These are phyloP conservation scores for Sebastes dallii DNA, from an alignment of 2,797 vertebrate genomes.

Conservation along the genomic window DNA sequence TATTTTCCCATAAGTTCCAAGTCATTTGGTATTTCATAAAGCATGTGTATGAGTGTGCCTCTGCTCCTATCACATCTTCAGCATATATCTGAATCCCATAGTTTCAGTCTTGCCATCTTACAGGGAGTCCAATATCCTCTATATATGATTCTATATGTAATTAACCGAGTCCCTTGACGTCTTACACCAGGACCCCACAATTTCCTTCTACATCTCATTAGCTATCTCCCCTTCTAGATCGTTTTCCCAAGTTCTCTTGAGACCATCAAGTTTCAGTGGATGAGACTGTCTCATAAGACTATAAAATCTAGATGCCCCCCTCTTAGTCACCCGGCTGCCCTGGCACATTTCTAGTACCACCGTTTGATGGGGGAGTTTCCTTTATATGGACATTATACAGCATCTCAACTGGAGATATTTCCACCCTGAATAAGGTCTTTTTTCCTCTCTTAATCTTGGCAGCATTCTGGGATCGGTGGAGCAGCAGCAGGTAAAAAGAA, in stretches of 20 bases:
- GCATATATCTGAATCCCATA: background rate
- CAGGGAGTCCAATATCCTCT: too few species aligned
- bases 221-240: too few species aligned
- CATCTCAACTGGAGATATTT: too few species aligned
- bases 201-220: too few species aligned
- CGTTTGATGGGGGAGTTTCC: too few species aligned
- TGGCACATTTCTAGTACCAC: too few species aligned
- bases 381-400: too few species aligned
- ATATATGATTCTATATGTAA: too few species aligned
- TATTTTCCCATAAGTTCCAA: background rate
- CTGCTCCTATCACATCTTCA: background rate
- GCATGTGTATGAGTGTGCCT: background rate
- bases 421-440: background rate
- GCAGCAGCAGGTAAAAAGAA: conserved; percentile 98
- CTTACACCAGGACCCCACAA: too few species aligned
- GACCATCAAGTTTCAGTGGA: background rate
- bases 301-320: background rate
- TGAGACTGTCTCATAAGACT: background rate
- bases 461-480: conserved; percentile 98
- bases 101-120: too few species aligned
- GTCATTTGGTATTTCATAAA: background rate
- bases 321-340: too few species aligned
- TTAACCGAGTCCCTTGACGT: too few species aligned
- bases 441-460: conserved; percentile 8
- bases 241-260: background rate